Conservation (phyloP, 2,797 vertebrate species). For the Xenentodon cancila region DNA sequence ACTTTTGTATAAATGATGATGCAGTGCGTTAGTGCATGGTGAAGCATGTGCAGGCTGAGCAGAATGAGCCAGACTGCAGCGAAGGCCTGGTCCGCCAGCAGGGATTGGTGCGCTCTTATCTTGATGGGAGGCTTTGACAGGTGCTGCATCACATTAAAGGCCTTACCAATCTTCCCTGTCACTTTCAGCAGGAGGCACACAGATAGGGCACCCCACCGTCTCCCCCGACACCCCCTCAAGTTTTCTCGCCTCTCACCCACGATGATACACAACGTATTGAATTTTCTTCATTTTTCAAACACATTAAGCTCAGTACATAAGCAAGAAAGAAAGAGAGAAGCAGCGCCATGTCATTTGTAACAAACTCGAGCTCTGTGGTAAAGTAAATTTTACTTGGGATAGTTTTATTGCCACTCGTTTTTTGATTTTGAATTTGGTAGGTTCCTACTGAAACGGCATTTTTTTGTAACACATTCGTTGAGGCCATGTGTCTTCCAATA, state of each 20-base stretch:
- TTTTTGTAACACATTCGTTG: too few relatives aligned
- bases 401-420: too few relatives aligned
- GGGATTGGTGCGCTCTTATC: conserved; percentile 71
- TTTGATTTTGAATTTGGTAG: too few relatives aligned
- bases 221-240: background rate
- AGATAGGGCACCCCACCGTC: conserved; percentile 42
- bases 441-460: too few relatives aligned
- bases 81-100: conserved; percentile 10
- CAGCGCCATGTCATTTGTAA: too few relatives aligned
- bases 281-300: conserved; percentile 50
- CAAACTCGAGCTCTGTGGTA: too few relatives aligned
- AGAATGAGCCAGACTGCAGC: conserved; percentile 13
- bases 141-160: conserved; percentile 83
- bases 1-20: conserved; percentile 4
- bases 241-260: conserved; percentile 31
- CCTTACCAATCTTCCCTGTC: conserved; percentile 82
- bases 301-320: conserved; percentile 36
- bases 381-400: too few relatives aligned
- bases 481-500: too few relatives aligned
- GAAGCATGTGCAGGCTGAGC: conserved; percentile 24
- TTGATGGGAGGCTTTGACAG: conserved; percentile 76
- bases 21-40: conserved; percentile 10
- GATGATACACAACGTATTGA: conserved; percentile 38
- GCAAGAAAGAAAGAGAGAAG: too few relatives aligned
- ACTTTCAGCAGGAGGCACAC: conserved; percentile 65